Base-by-base conservation (phyloP, 2,888 invertebrate genomes). In the Arge pagana region DNA sequence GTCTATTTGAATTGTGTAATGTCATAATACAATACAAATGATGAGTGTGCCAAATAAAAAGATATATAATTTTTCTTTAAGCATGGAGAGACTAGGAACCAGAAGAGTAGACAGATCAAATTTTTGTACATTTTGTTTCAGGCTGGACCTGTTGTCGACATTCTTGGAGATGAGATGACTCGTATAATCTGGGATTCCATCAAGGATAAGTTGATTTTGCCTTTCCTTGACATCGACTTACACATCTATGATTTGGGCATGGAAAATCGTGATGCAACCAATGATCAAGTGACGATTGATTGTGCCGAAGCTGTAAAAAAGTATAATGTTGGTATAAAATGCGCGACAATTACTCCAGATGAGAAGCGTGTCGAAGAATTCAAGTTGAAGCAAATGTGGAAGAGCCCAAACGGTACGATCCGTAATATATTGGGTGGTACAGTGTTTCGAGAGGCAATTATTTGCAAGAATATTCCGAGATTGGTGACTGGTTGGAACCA, bases 131-230 rank as follows among this genome's bases (percentile, higher is more conserved):
- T 50, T 30, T 26, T 48, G 41, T 64, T 63, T 36, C 54, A 87
- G 81, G 85, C 85, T 62, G 94, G 94, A 73, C 90, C 93, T 40
- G 93, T 95, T 57, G 95, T 95, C 40, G 94, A 95, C 76, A 85
- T 93, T 67, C 84, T 93, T 48, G 95, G 95, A n/a, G 94, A 95
- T 83, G 95, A 95, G 79, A 94, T 94, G 94, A 94, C 94, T 33
- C 85, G 98, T 66, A 93, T 99, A 60, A 97, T 99, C 73, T 99
- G 98, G 98, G 96, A 97, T 71, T 84, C 92, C 28, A 99, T 99
- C 67, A 99, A 98, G 79, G 86, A 97, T 53, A 98, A 98, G 78
- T 83, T 99, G 30, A 96, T 99, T 71, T 80, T 97, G 57, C 98
- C 98, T 1, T 96, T 94, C 79, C 82, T 99, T 66, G 95, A 98